Evolutionary conservation across 2,113 vertebrate genomes (phyloP).

Genomic region (Ciconia maguari): DNA sequence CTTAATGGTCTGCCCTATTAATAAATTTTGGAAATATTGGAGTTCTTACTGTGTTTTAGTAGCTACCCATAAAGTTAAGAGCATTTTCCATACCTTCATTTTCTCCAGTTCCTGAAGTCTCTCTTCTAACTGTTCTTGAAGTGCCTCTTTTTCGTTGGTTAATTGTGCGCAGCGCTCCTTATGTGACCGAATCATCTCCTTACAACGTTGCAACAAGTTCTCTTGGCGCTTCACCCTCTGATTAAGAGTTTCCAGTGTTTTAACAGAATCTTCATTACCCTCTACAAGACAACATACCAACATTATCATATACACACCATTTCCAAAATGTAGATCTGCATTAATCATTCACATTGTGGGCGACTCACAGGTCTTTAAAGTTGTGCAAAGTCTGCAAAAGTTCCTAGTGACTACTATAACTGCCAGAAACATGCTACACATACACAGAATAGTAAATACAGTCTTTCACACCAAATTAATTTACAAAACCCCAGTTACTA

Average conservation of each 20-base stretch:
- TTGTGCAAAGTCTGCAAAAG: neutral
- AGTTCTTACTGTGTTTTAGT: neutral
- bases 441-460: neutral
- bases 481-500: neutral
- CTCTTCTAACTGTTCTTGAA: constrained; percentile 93
- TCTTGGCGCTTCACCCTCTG: constrained; percentile 89
- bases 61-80: neutral
- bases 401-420: neutral
- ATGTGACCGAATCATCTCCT: constrained; percentile 81
- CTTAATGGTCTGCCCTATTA: neutral
- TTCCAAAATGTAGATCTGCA: neutral
- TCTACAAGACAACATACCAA: constrained; percentile 65
- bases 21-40: neutral
- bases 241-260: constrained; percentile 80
- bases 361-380: neutral
- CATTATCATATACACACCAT: neutral
- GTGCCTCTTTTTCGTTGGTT: constrained; percentile 88
- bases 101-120: constrained; percentile 95
- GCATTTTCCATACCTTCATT: constrained; percentile 83
- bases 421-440: neutral
- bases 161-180: constrained; percentile 85
- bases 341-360: neutral
- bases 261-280: constrained; percentile 71
- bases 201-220: constrained; percentile 88
- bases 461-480: neutral